Conservation (phyloP, 2,888 invertebrate genomes). For the Eristalis intricaria region DNA sequence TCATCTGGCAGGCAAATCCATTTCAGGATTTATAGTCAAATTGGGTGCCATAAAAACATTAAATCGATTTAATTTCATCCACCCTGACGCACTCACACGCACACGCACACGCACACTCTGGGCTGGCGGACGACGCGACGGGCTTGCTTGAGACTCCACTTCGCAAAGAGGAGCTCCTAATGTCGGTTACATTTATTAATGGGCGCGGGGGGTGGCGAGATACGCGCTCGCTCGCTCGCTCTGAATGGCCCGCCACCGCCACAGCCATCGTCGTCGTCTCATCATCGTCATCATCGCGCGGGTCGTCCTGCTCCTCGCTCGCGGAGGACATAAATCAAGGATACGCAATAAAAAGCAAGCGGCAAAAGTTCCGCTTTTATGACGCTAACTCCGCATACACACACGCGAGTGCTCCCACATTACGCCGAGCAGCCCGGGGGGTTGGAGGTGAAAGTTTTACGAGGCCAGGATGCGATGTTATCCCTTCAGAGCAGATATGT, state of each 20-base stretch:
- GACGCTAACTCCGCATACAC: constrained; percentile 33
- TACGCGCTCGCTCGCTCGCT: neutral
- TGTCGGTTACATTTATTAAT: constrained; percentile 64
- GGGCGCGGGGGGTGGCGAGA: neutral
- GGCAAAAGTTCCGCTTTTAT: constrained; percentile 60
- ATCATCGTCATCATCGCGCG: constrained; percentile 41
- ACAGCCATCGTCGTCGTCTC: neutral
- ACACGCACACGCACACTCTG: neutral
- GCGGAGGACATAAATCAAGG: constrained; percentile 57
- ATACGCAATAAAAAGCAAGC: constrained; percentile 58
- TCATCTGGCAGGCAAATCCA: constrained; percentile 66
- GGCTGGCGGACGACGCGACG: neutral
- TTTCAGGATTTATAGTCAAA: constrained; percentile 68
- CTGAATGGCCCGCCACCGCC: neutral
- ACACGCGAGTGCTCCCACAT: neutral
- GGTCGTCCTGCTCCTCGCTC: neutral
- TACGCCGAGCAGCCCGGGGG: too few species aligned
- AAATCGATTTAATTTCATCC: constrained; percentile 56
- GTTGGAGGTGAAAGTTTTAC: constrained; percentile 23
- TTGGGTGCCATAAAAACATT: constrained; percentile 69
- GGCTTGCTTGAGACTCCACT: constrained; percentile 27
- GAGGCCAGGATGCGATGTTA: constrained; percentile 22
- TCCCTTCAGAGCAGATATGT: constrained; percentile 34
- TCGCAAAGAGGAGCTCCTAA: constrained; percentile 55
- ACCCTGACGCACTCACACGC: neutral